Evolutionary conservation across 2,113 vertebrate species (phyloP), one percentile per base, ranked within the genome.

Genomic region (Oceanites oceanicus): DNA sequence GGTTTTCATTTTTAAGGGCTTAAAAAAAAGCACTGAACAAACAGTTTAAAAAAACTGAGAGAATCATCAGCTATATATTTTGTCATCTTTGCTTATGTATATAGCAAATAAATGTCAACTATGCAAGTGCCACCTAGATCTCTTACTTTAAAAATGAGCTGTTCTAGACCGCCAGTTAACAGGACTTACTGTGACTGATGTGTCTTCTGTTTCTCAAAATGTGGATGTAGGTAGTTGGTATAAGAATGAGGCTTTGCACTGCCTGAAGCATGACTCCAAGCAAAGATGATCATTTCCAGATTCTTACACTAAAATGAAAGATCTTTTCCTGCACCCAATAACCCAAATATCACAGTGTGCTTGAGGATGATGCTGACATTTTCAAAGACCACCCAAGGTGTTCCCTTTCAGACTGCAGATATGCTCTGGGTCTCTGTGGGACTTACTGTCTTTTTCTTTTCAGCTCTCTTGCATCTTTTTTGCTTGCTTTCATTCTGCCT

Each of bases 311-410:
- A 75, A 92, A 95, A 79, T 67, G 38, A 94, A 95, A 96, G 81
- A 94, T 87, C 25, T 59, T 85, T 84, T 93, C 78, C 89, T 94
- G 83, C 82, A 88, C 92, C 81, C 79, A 96, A 38, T 95, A 97
- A 95, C 92, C 94, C 94, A 98, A 98, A 98, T 98, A 98, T 79
- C 97, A 97, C 92, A 90, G 30, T 80, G 89, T 90, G 96, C 97
- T 97, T 93, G 96, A 97, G 97, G 96, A 98, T 38, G 90, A 72
- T 95, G 91, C 81, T 98, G 97, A 98, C 97, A 98, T 98, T 98
- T 98, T 92, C 92, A 97, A 97, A 98, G 97, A 98, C 97, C 96
- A 97, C 97, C 86, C 49, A 94, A 95, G 92, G 93, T 97, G 95
- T 96, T 97, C 88, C 79, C 72, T 96, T 97, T 97, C 85, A 93